These are phyloP conservation scores for Seriola aureovittata DNA, from an alignment of 2,113 vertebrate species.

Conservation along the genomic window DNA sequence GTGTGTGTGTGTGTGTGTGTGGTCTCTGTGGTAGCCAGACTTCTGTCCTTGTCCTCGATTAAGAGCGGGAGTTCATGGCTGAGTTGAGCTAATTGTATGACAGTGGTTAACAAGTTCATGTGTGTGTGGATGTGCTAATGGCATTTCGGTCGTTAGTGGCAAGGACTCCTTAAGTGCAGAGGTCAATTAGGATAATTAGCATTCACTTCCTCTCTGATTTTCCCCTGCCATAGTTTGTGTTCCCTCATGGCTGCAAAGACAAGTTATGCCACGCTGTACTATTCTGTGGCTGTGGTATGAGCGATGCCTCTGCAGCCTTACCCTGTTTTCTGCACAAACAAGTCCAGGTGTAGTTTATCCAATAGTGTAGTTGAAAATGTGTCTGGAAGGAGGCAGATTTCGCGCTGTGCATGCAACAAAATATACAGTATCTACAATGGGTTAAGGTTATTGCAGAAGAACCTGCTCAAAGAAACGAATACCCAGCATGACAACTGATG, in stretches of 20 bases:
- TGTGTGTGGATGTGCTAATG: constrained; percentile 53
- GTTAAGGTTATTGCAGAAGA: neutral
- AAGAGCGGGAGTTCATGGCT: constrained; percentile 56
- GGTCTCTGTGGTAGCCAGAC: constrained; percentile 37
- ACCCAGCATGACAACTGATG: neutral
- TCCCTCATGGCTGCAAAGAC: neutral
- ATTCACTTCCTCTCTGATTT: constrained; percentile 45
- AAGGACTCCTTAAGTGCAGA: constrained; percentile 66
- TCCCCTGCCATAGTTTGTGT: neutral
- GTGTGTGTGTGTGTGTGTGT: constrained; percentile 21
- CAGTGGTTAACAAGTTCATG: constrained; percentile 49
- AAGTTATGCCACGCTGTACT: neutral
- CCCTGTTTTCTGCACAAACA: neutral
- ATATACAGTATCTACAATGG: neutral
- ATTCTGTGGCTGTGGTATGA: neutral
- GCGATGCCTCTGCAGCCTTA: neutral
- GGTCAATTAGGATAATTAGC: constrained; percentile 71
- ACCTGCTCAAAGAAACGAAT: neutral
- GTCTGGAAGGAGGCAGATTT: neutral
- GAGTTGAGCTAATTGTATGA: constrained; percentile 71
- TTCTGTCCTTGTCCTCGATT: constrained; percentile 63
- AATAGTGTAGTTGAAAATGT: neutral
- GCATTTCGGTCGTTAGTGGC: constrained; percentile 53
- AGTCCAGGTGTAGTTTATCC: neutral
- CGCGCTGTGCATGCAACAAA: neutral